Conservation (phyloP, 2,888 invertebrate genomes). For the Neoitamus cyanurus region DNA sequence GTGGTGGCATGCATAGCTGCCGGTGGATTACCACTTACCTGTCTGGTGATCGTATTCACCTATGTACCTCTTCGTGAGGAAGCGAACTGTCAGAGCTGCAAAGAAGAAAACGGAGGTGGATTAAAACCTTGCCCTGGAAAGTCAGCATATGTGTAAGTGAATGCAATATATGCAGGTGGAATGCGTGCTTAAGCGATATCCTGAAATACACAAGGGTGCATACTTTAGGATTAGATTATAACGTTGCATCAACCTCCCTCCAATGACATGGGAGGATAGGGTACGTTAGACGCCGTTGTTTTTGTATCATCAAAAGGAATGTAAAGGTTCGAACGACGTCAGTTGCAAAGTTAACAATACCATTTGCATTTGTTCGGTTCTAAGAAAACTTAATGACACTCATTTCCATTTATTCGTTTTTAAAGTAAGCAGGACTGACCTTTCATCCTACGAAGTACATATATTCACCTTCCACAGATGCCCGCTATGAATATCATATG, state of each 20-base stretch:
- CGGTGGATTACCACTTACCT: conserved; percentile 70
- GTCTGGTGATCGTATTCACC: conserved; percentile 95
- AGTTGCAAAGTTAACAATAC: neutral
- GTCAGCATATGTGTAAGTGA: neutral
- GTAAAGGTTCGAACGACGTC: too few species aligned
- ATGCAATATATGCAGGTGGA: neutral
- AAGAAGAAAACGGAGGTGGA: conserved; percentile 56
- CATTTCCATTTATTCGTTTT: neutral
- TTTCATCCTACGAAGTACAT: neutral
- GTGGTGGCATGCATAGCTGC: neutral
- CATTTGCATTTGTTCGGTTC: neutral
- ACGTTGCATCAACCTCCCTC: neutral
- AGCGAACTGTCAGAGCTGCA: conserved; percentile 86
- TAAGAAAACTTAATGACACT: neutral
- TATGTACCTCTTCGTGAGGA: conserved; percentile 92
- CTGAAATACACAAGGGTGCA: neutral
- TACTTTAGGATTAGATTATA: neutral
- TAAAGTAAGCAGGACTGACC: neutral
- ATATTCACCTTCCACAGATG: neutral
- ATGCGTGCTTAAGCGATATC: neutral
- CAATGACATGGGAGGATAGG: neutral
- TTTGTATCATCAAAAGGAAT: neutral
- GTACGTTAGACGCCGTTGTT: too few species aligned
- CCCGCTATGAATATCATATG: neutral
- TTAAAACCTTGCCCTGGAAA: neutral